Percentiles rank a stretch among this genome's conserved stretches.
phyloP scores from a whole-genome alignment of 2,113 vertebrate species.

The Pseudonaja textilis region DNA sequence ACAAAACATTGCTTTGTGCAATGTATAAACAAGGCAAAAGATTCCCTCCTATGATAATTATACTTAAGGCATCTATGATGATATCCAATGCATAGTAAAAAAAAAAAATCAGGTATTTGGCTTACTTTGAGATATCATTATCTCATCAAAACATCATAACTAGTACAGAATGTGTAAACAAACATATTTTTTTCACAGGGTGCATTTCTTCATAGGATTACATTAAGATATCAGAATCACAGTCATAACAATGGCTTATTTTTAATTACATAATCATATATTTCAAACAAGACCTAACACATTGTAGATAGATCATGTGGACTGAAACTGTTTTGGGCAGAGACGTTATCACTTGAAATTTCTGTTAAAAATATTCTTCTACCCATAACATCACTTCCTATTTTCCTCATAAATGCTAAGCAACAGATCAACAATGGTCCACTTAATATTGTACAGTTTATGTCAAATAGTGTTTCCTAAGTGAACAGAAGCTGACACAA shows the following conservation, averaged over 20 bases:
- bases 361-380: not conserved
- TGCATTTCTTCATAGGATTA: not conserved
- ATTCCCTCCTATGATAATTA: not conserved
- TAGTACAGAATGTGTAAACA: not conserved
- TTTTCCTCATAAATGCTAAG: not conserved
- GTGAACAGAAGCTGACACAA: not conserved
- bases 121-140: not conserved
- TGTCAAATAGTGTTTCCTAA: not conserved
- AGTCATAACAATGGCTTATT: not conserved
- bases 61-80: not conserved
- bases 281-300: not conserved
- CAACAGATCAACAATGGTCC: not conserved
- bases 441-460: not conserved
- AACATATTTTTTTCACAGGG: not conserved
- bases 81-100: not conserved
- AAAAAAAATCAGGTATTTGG: not conserved
- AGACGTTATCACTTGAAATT: not conserved
- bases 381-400: not conserved
- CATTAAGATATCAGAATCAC: not conserved
- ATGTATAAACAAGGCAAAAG: not conserved
- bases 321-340: not conserved
- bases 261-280: not conserved
- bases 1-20: not conserved
- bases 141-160: not conserved
- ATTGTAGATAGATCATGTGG: not conserved